Conservation (phyloP, 1,140 invertebrate genomes). For the Chionoecetes opilio region DNA sequence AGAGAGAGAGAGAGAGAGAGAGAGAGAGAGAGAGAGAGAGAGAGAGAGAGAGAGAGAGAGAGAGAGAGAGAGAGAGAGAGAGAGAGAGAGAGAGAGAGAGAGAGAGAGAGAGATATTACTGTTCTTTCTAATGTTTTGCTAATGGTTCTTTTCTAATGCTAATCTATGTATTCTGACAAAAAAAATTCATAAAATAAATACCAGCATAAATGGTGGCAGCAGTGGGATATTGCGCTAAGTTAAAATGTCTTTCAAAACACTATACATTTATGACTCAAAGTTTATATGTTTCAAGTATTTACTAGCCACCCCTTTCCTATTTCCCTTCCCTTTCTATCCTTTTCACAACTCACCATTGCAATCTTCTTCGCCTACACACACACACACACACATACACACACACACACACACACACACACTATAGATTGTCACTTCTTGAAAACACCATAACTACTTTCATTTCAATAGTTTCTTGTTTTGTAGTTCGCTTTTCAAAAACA, state of each 20-base stretch:
- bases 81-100: conserved; percentile 15
- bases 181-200: too few species aligned
- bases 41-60: conserved; percentile 18
- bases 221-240: too few species aligned
- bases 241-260: too few species aligned
- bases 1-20: too few species aligned
- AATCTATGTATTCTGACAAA: too few species aligned
- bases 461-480: background rate
- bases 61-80: conserved; percentile 27
- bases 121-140: too few species aligned
- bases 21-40: conserved; percentile 5
- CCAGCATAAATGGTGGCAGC: too few species aligned
- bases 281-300: too few species aligned
- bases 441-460: background rate
- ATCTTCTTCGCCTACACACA: background rate
- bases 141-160: too few species aligned
- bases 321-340: background rate
- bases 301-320: too few species aligned
- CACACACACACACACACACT: background rate
- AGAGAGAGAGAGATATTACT: background rate
- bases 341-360: background rate
- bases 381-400: background rate
- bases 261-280: too few species aligned
- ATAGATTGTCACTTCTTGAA: background rate
- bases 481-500: too few species aligned